These are phyloP conservation scores for Aldabrachelys gigantea DNA, from an alignment of 2,113 vertebrate genomes.

Conservation along the genomic window DNA sequence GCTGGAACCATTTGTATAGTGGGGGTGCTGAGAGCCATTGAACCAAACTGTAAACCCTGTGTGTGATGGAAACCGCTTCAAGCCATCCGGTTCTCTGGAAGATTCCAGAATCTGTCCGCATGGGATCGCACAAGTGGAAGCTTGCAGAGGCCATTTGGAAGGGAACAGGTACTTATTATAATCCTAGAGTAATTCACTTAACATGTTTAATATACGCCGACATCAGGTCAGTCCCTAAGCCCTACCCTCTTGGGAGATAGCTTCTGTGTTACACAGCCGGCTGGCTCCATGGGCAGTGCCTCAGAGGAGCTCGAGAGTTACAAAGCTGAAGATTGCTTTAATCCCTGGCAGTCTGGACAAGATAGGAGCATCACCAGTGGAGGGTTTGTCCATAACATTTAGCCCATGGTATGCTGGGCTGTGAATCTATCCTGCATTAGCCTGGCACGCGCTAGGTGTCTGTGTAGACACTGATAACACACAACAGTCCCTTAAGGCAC, in stretches of 20 bases:
- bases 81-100: no score
- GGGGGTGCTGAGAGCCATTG: no score
- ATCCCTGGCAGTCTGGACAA: neutral
- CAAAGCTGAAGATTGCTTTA: fast-evolving
- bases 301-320: neutral
- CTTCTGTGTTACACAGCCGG: neutral
- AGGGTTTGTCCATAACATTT: neutral
- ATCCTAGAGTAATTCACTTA: no score
- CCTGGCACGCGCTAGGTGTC: neutral
- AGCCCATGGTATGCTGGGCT: neutral
- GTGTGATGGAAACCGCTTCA: no score
- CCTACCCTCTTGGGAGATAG: neutral
- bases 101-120: no score
- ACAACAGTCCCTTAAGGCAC: neutral
- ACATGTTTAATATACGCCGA: neutral
- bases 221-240: neutral
- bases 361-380: fast-evolving
- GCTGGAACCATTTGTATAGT: no score
- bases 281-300: no score
- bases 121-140: no score
- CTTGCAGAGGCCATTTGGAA: no score
- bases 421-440: neutral
- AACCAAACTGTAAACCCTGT: no score
- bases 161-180: no score
- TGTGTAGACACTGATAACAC: neutral